Conservation (phyloP, 2,888 invertebrate genomes). For the Rosalia funebris region DNA sequence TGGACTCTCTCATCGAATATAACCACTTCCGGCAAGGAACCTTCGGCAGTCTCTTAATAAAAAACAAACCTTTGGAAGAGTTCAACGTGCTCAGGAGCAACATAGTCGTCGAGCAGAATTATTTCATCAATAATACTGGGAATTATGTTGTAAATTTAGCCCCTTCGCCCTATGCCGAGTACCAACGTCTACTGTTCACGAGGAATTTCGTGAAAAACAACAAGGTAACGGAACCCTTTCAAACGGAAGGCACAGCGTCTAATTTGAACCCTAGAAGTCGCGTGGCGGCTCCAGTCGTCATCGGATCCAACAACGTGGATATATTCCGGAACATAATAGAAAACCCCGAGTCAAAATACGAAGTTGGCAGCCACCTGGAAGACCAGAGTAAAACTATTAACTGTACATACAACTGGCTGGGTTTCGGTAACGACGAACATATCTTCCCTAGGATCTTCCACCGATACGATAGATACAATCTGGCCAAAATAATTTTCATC, state of each 20-base stretch:
- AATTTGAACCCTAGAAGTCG: conserved; percentile 87
- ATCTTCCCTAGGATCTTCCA: conserved; percentile 82
- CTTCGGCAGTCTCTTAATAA: conserved; percentile 85
- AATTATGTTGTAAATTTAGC: conserved; percentile 89
- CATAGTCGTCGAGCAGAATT: conserved; percentile 84
- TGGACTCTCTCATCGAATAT: conserved; percentile 82
- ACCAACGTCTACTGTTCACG: conserved; percentile 85
- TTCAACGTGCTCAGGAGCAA: conserved; percentile 79
- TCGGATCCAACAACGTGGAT: conserved; percentile 90
- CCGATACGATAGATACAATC: conserved; percentile 91
- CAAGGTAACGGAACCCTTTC: conserved; percentile 86
- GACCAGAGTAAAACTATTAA: conserved; percentile 95
- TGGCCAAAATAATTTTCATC: conserved; percentile 90
- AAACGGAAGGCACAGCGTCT: conserved; percentile 72
- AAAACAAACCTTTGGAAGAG: conserved; percentile 83
- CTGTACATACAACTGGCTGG: conserved; percentile 94
- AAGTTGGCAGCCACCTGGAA: conserved; percentile 93
- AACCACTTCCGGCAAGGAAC: conserved; percentile 87
- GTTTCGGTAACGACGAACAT: conserved; percentile 76
- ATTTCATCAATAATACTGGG: conserved; percentile 89
- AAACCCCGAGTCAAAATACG: conserved; percentile 90
- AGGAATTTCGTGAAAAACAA: conserved; percentile 90
- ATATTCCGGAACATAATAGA: conserved; percentile 91
- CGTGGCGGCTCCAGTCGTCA: conserved; percentile 91
- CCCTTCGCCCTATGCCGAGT: conserved; percentile 85